Evolutionary conservation across 2,797 vertebrate species (phyloP), one percentile per base, ranked within the genome.

Genomic region (Corythornis leucogaster): DNA sequence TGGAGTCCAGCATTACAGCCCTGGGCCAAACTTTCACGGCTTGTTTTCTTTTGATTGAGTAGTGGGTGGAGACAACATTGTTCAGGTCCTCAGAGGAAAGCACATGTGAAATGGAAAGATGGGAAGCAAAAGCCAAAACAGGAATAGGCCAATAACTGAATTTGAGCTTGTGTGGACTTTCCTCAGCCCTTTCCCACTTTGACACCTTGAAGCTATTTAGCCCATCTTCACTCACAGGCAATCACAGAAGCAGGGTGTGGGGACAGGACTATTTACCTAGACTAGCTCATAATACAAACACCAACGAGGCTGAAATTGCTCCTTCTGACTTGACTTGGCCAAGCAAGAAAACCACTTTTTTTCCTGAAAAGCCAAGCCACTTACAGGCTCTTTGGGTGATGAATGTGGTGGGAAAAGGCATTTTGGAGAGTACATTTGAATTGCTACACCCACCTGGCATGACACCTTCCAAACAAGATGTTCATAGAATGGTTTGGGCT

Each of bases 281-380:
- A 81, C 61, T 35, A 55, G 17, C 54, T 54, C 30, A 18, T 48
- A 67, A 86, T 15, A 30, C 35, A 57, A 76, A 46, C 50, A 74
- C 45, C 45, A 91, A 35, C 28, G 66, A 24, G 2, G 9, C 59
- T 74, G 74, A 89, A 84, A 94, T 42, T 79, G 22, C 28, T 82
- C 40, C 31, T 90, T 25, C 30, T 33, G 42, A 19, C 6, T 46
- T 77, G 64, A 38, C 64, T 69, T 57, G 68, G 54, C 40, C 46
- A 89, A 85, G 66, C 59, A 62, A 2, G 35, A 82, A 71, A 82
- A 50, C 0, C 15, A 21, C 7, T 68, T 33, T 33, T 33, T 38
- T 55, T 55, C 83, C 90, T 94, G 80, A 91, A 94, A 92, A 95
- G 76, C 69, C 40, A 85, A 87, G 40, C 43, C 38, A 64, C 77